Conservation (phyloP, 2,113 vertebrate genomes). For the Cavia aperea region DNA sequence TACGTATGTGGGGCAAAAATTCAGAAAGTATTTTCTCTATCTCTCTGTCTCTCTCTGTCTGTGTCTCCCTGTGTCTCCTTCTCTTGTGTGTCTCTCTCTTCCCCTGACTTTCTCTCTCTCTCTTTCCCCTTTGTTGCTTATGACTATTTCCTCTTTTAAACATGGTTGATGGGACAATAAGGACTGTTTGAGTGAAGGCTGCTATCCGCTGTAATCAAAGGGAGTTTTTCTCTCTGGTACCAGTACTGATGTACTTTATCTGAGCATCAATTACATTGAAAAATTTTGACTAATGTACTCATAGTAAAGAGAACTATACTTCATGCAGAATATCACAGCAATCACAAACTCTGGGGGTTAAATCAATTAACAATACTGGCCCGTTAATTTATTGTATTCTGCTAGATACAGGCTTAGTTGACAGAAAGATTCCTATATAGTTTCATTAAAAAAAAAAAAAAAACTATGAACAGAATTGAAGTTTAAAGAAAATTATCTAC, state of each 20-base stretch:
- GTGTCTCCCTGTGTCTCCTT: neutral
- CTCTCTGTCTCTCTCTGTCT: neutral
- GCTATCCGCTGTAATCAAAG: constrained; percentile 15
- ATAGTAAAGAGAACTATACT: constrained; percentile 30
- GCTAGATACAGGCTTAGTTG: constrained; percentile 13
- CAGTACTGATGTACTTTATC: constrained; percentile 8
- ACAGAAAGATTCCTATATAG: constrained; percentile 31
- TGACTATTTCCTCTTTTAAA: neutral
- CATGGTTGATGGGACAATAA: neutral
- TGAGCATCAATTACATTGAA: constrained; percentile 13
- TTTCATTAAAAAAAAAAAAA: neutral
- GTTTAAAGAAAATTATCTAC: constrained; percentile 8
- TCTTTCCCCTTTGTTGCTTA: neutral
- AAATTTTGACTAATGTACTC: constrained; percentile 37
- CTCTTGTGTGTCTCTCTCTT: neutral
- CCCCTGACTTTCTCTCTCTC: neutral
- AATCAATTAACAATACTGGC: constrained; percentile 55
- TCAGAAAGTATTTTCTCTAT: neutral
- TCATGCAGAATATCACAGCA: constrained; percentile 45
- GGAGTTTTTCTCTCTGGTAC: constrained; percentile 17
- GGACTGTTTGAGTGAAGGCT: neutral
- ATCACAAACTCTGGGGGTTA: constrained; percentile 52
- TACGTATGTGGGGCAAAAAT: neutral
- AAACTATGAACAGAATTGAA: constrained; percentile 37
- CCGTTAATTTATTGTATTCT: constrained; percentile 59